phyloP scores from a whole-genome alignment of 2,113 vertebrate species.

The Alexandromys fortis region DNA sequence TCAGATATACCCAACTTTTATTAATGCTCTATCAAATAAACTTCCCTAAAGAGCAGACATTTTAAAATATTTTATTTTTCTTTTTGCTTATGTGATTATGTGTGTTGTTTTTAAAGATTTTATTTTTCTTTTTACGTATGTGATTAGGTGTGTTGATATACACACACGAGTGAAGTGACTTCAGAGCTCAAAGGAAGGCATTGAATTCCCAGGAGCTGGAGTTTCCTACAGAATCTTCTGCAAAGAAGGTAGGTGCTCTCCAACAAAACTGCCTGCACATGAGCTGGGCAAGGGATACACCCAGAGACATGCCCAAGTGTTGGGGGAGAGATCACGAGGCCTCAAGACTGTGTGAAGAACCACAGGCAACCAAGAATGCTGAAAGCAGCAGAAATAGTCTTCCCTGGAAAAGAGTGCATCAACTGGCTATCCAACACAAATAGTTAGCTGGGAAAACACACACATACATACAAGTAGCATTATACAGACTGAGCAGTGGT shows the following conservation, averaged over 20 bases:
- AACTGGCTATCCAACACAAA: background rate
- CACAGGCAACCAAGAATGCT: background rate
- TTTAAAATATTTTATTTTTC: background rate
- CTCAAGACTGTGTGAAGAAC: background rate
- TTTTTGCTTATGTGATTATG: background rate
- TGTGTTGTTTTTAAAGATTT: background rate
- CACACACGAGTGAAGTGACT: too few species aligned
- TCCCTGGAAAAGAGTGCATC: background rate
- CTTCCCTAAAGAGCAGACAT: background rate
- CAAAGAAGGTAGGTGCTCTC: background rate
- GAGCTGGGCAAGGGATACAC: background rate
- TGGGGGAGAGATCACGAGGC: background rate
- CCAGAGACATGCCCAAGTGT: background rate
- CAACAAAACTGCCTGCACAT: background rate
- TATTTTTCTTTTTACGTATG: background rate
- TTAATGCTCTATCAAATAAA: constrained; percentile 44
- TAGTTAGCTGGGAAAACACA: background rate
- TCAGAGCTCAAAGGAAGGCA: background rate
- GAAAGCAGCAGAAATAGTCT: background rate
- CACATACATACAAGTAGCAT: background rate
- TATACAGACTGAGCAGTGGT: background rate
- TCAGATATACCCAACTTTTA: constrained; percentile 27
- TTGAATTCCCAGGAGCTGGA: background rate
- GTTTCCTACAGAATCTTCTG: background rate
- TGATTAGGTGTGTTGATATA: background rate